Evolutionary conservation across 2,113 vertebrate genomes (phyloP).

Genomic region (Phyllostomus discolor): DNA sequence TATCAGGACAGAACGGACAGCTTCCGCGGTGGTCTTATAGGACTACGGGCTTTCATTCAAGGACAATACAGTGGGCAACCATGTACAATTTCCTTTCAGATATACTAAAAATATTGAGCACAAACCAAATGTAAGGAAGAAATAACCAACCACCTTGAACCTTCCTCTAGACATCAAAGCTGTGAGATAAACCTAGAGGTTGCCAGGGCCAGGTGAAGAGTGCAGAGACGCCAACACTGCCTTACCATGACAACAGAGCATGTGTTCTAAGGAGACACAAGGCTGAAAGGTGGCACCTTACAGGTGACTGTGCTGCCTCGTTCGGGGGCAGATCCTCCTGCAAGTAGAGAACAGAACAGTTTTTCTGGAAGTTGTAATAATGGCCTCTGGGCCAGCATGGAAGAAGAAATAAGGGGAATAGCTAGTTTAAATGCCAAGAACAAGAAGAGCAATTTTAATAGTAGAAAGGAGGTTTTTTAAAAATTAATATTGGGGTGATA

Average conservation of each 20-base stretch:
- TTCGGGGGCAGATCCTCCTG: not conserved
- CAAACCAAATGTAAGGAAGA: not conserved
- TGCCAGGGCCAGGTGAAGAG: not conserved
- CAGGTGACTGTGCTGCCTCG: not conserved
- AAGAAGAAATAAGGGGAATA: not conserved
- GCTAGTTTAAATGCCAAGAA: slow-evolving; percentile 16
- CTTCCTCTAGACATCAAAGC: not conserved
- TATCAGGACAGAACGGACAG: not conserved
- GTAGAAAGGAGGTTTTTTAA: not conserved
- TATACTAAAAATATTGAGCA: not conserved
- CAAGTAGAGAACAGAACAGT: not conserved
- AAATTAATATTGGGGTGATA: too few relatives aligned
- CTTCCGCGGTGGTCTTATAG: not conserved
- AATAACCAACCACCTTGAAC: not conserved
- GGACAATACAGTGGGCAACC: not conserved
- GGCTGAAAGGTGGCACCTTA: not conserved
- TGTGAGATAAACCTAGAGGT: not conserved
- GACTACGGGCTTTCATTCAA: not conserved
- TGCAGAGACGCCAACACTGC: not conserved
- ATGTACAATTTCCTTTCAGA: not conserved
- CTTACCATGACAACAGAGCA: not conserved
- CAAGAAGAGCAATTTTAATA: not conserved
- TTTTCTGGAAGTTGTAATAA: not conserved
- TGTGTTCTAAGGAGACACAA: not conserved
- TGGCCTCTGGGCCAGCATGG: not conserved